phyloP scores from a whole-genome alignment of 2,113 vertebrate genomes.

The Potamarius usumacintae region DNA sequence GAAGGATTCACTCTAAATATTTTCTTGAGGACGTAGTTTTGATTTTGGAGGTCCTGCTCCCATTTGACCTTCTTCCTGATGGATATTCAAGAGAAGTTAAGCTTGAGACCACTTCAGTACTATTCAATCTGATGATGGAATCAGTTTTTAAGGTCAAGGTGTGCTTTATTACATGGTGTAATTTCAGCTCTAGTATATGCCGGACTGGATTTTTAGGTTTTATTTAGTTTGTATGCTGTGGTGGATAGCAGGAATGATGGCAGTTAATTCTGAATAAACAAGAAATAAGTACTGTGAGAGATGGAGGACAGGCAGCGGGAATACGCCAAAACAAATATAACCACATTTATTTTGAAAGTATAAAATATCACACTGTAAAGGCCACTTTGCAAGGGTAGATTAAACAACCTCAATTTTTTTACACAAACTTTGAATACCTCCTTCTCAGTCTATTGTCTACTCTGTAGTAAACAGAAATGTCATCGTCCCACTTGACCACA shows the following conservation, averaged over 20 bases:
- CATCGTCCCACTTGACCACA: constrained; percentile 71
- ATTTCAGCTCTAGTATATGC: background rate
- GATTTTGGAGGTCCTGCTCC: constrained; percentile 12
- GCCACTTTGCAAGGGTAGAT: constrained; percentile 80
- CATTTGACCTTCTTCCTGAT: constrained; percentile 23
- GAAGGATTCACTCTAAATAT: background rate
- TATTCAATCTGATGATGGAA: constrained; percentile 23
- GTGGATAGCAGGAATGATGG: too few relatives aligned
- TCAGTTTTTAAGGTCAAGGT: constrained; percentile 19
- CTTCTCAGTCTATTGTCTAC: constrained; percentile 67
- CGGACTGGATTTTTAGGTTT: background rate
- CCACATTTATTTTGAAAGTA: constrained; percentile 84
- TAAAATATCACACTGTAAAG: constrained; percentile 83
- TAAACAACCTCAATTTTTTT: constrained; percentile 70
- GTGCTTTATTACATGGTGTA: constrained; percentile 12
- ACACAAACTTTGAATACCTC: constrained; percentile 67
- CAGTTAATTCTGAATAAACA: background rate
- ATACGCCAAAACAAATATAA: constrained; percentile 77
- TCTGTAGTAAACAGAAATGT: constrained; percentile 68
- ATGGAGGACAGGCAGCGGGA: constrained; percentile 37
- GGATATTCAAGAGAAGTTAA: constrained; percentile 14
- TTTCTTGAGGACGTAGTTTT: constrained; percentile 26
- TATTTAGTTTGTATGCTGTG: background rate
- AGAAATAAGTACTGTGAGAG: background rate
- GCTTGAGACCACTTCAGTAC: constrained; percentile 6